Evolutionary conservation across 30 jellyfish, hydroid and myxozoan genomes (phyloP).

Genomic region (Mastigias papua): DNA sequence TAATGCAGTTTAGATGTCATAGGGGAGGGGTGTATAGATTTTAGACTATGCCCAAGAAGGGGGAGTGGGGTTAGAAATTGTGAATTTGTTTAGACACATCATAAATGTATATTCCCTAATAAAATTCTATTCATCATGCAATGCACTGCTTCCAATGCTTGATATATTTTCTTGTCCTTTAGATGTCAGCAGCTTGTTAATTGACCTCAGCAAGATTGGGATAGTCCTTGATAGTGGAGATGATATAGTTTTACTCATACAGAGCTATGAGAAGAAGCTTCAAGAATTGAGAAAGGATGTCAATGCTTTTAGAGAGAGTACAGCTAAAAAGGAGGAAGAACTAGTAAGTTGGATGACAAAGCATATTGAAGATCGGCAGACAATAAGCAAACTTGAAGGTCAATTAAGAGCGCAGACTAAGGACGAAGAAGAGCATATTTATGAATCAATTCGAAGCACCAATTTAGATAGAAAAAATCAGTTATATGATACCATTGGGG

Average conservation of each 20-base stretch:
- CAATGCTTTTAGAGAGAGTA: not conserved
- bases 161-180: not conserved
- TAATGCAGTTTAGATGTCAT: too few species aligned
- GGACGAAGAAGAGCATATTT: not conserved
- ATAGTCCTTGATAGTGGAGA: constrained; percentile 1
- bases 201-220: constrained; percentile 7
- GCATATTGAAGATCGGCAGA: constrained; percentile 18
- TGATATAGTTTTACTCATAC: not conserved
- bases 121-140: too few species aligned
- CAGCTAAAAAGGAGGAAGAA: constrained; percentile 6
- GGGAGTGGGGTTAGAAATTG: too few species aligned
- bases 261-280: constrained; percentile 5
- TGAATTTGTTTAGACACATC: too few species aligned
- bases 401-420: not conserved
- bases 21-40: too few species aligned
- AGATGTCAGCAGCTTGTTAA: constrained; percentile 8
- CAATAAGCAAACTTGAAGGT: constrained; percentile 11
- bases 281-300: constrained; percentile 20
- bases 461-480: not conserved
- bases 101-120: too few species aligned
- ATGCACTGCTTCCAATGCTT: too few species aligned
- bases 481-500: not conserved
- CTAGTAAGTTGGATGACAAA: not conserved
- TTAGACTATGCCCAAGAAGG: too few species aligned
- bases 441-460: not conserved